Evolutionary conservation across 2,888 invertebrate species (phyloP), one percentile per base, ranked within the genome.

Genomic region (Apodemia mormo): DNA sequence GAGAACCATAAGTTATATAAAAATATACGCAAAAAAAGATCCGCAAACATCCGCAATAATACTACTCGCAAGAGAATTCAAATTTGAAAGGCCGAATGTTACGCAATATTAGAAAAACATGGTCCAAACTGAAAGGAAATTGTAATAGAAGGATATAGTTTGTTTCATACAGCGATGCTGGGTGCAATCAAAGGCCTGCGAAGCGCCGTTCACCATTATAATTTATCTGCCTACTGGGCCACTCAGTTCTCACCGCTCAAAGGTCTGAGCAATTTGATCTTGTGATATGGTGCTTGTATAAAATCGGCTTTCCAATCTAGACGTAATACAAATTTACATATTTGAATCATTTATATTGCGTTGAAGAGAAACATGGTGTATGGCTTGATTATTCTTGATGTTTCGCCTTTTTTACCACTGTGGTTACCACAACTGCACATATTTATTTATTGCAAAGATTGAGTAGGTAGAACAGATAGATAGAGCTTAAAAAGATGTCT

Each of bases 161-260:
- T 71, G 66, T 69, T 71, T 66, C 68, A 71, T 68, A 68, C 49
- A 70, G 67, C 74, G 68, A 56, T 65, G 69, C 67, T 67, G 72
- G 71, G 73, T 56, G 67, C 71, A 64, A 61, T 72, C 71, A 71
- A 71, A 75, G 68, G 73, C 70, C 68, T 66, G 10, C 22, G 43
- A 71, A 49, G 67, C 67, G 71, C 73, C 73, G 67, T 72, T 75
- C 72, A 71, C 72, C 70, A 70, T 49, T 14, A 49, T 74, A 74
- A 72, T 72, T 68, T 72, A 72, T 72, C 69, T 56, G 67, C 69
- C 65, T 67, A n/a, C 40, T 56, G 37, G 49, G 52, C 64, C 68
- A 52, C 58, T 61, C 5, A 52, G 33, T 68, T 68, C 68, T 52
- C 64, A 68, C 64, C 45, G 68, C 45, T 30, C 29, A 43, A 43